Conservation (phyloP, 2,888 invertebrate genomes). For the Holacanthella duospinosa region DNA sequence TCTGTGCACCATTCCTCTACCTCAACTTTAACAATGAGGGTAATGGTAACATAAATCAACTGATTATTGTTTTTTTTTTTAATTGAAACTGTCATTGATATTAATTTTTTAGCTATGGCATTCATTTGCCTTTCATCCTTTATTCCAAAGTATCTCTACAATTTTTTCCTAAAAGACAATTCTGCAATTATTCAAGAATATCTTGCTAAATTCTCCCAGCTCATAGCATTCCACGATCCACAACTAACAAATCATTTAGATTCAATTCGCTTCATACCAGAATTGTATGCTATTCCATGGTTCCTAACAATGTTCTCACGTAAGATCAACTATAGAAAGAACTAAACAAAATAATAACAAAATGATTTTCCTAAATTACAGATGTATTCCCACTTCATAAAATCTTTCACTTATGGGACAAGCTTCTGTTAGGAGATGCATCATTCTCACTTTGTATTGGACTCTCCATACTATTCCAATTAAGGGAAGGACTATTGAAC, state of each 20-base stretch:
- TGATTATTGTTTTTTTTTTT: slow-evolving; percentile 3
- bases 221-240: slow-evolving; percentile 92
- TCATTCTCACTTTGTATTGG: slow-evolving; percentile 92
- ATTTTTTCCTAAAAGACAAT: slow-evolving; percentile 95
- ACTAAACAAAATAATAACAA: no score
- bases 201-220: slow-evolving; percentile 88
- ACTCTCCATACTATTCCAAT: slow-evolving; percentile 77
- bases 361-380: slow-evolving; percentile 42
- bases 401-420: slow-evolving; percentile 96
- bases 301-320: slow-evolving; percentile 97
- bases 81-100: background rate
- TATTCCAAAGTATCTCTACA: slow-evolving; percentile 89
- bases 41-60: slow-evolving; percentile 40
- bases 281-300: slow-evolving; percentile 98
- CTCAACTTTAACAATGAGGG: slow-evolving; percentile 95
- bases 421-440: slow-evolving; percentile 80
- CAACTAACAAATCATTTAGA: slow-evolving; percentile 78
- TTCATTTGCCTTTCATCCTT: slow-evolving; percentile 90
- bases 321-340: no score
- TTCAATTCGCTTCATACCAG: slow-evolving; percentile 86
- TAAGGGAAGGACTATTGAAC: slow-evolving; percentile 67
- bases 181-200: slow-evolving; percentile 95
- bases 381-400: slow-evolving; percentile 98
- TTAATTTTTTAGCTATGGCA: slow-evolving; percentile 57
- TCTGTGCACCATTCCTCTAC: slow-evolving; percentile 93